Evolutionary conservation across 2,888 invertebrate species (phyloP), one percentile per base, ranked within the genome.

Genomic region (Pristionchus exspectatus): DNA sequence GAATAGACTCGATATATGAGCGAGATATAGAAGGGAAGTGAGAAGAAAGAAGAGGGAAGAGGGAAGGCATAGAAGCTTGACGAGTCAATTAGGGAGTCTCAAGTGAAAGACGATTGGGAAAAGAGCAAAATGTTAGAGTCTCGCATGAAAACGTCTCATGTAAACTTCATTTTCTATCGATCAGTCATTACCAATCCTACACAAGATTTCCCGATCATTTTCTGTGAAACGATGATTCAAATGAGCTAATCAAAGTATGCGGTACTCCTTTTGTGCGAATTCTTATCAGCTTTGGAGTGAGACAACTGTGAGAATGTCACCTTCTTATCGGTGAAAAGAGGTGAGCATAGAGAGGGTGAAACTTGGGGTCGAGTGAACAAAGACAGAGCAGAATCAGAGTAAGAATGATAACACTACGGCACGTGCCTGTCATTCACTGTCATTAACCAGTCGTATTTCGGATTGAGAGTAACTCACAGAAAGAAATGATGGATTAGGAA

Each of bases 271-370:
- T 81, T 81, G 81, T 81, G 81, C 27, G 27, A 27, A 10, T n/a
- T 50, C 50, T 81, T 81, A 81, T 81, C 81, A 50, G 81, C n/a
- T 81, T 27, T 54, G 50, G n/a, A 81, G 50, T n/a, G 54, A 54
- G 54, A 54, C 81, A 50, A 81, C 81, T 50, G 27, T 81, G 50
- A 81, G 81, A 81, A n/a, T 81, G 81, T 81, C 81, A 50, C 81
- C 81, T 81, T 54, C 50, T 81, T 81, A 81, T 81, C 81, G 81
- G 27, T 16, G 27, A 50, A 81, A 81, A 44, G 81, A 54, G 81
- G 33, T 50, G 81, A 81, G 81, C 14, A 81, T 24, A 44, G 69
- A 30, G 33, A 44, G 38, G 81, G 50, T 50, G 81, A 81, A 54
- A 50, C 50, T 50, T 27, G 50, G 27, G 81, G 81, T 81, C 81